Conservation (phyloP, 2,797 vertebrate genomes). For the Lepilemur ruficaudatus region DNA sequence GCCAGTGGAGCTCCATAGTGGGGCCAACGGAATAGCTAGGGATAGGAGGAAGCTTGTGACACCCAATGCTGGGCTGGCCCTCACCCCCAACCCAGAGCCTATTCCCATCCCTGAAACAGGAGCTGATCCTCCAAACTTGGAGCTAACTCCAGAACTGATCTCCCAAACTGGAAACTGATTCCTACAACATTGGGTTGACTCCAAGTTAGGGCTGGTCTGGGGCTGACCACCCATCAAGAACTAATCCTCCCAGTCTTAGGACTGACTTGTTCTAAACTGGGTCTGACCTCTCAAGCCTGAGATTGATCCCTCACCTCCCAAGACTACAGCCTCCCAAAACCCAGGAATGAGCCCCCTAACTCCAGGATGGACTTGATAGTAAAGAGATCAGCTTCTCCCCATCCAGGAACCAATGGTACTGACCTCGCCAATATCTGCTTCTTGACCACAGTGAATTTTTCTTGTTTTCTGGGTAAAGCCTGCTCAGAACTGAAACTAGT, state of each 20-base stretch:
- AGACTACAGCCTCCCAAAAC: background rate
- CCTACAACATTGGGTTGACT: background rate
- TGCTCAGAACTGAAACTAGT: constrained; percentile 71
- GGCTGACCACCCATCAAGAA: background rate
- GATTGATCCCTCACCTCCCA: background rate
- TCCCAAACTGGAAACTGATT: background rate
- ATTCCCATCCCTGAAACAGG: background rate
- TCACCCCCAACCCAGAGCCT: background rate
- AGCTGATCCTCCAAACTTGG: background rate
- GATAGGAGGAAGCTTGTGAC: background rate
- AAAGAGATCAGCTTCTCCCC: background rate
- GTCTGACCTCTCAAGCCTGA: background rate
- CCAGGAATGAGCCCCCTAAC: background rate
- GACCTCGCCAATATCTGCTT: constrained; percentile 93
- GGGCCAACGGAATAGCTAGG: constrained; percentile 93
- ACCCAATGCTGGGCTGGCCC: background rate
- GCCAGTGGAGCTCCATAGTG: constrained; percentile 89
- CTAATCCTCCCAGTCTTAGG: background rate
- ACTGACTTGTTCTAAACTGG: background rate
- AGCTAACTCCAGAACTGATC: background rate
- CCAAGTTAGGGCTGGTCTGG: background rate
- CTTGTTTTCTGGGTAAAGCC: constrained; percentile 94
- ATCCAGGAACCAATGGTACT: constrained; percentile 59
- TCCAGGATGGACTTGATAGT: background rate
- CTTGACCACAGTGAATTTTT: constrained; percentile 86